Percentiles rank a stretch among this genome's conserved stretches.
Conservation (phyloP, 2,888 invertebrate species). For the Meta bourneti region DNA sequence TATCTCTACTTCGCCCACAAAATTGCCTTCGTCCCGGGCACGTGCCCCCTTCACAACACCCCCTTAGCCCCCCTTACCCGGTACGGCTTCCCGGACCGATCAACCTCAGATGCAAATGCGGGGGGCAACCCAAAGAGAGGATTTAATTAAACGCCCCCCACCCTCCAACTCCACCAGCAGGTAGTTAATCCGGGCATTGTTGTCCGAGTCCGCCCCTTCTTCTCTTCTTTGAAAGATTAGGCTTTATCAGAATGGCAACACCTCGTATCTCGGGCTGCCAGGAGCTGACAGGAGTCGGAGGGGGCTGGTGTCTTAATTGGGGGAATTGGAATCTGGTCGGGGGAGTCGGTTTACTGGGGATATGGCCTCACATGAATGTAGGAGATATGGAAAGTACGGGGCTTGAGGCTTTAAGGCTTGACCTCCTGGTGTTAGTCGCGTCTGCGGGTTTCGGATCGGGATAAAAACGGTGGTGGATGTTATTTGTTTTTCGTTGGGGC, state of each 20-base stretch:
- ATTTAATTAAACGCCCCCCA: conserved; percentile 70
- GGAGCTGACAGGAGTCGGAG: conserved; percentile 61
- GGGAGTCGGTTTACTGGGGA: conserved; percentile 60
- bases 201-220: conserved; percentile 22
- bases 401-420: conserved; percentile 56
- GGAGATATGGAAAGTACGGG: conserved; percentile 71
- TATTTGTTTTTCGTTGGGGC: too few species aligned
- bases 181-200: conserved; percentile 75
- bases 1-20: conserved; percentile 13
- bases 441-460: conserved; percentile 20
- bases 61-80: background rate
- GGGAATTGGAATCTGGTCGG: conserved; percentile 19
- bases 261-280: conserved; percentile 74
- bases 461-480: too few species aligned
- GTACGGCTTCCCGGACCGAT: conserved; percentile 39
- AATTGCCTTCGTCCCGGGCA: conserved; percentile 16
- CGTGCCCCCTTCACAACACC: conserved; percentile 23
- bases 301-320: conserved; percentile 63
- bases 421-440: conserved; percentile 30
- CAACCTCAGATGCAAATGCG: conserved; percentile 76
- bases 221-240: conserved; percentile 75
- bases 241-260: conserved; percentile 74
- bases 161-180: conserved; percentile 59
- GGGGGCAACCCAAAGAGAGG: conserved; percentile 9
- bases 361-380: conserved; percentile 71